Conservation (phyloP, 2,888 invertebrate species). For the Tachina grossa region DNA sequence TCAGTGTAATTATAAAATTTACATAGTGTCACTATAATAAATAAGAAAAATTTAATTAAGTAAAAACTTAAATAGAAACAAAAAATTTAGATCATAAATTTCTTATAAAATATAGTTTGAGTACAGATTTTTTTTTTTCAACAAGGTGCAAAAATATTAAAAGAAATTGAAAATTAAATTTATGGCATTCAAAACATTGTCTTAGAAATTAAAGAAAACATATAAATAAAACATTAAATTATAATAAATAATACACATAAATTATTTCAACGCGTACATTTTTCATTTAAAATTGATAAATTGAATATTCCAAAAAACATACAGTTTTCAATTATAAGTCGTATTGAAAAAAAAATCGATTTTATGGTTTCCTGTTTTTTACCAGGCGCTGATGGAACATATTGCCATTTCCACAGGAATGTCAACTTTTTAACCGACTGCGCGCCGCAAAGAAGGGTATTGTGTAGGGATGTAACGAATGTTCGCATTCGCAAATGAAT, state of each 20-base stretch:
- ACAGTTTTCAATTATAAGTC: not conserved
- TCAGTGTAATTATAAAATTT: constrained; percentile 55
- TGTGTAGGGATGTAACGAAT: too few relatives aligned
- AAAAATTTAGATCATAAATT: constrained; percentile 23
- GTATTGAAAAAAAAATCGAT: too few relatives aligned
- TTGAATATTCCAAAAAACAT: not conserved
- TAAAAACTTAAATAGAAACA: not conserved
- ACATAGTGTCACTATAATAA: constrained; percentile 39
- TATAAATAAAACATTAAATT: constrained; percentile 34
- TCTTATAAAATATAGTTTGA: constrained; percentile 34
- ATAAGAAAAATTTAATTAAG: constrained; percentile 14
- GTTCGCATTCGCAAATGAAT: too few relatives aligned
- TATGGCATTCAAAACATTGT: constrained; percentile 2
- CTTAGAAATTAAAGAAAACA: constrained; percentile 18
- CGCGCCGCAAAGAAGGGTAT: too few relatives aligned
- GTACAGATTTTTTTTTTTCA: not conserved
- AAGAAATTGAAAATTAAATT: constrained; percentile 8
- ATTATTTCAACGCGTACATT: constrained; percentile 43
- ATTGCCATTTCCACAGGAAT: too few relatives aligned
- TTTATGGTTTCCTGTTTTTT: too few relatives aligned
- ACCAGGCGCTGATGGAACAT: too few relatives aligned
- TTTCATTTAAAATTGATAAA: constrained; percentile 28
- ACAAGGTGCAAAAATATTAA: constrained; percentile 19
- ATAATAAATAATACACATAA: constrained; percentile 50
- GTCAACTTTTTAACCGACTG: too few relatives aligned